These are phyloP conservation scores for Platysteira castanea DNA, from an alignment of 2,113 vertebrate genomes.

Conservation along the genomic window DNA sequence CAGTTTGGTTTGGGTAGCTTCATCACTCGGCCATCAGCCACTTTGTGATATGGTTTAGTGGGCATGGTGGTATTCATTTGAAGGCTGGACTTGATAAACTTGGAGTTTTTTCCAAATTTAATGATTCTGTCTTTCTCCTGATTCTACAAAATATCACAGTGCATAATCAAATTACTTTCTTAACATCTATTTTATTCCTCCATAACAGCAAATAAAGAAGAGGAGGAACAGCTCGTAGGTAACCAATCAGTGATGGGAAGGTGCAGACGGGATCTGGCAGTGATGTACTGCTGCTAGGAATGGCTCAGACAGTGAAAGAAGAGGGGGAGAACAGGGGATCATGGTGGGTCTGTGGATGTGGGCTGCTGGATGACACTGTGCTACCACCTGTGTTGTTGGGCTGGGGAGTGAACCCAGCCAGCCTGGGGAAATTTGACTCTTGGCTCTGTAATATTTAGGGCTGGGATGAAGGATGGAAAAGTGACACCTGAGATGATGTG, in stretches of 20 bases:
- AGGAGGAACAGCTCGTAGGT: background rate
- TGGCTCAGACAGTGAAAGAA: background rate
- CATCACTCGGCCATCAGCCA: background rate
- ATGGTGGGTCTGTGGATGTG: rapidly evolving
- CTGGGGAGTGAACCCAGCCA: background rate
- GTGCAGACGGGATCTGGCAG: background rate
- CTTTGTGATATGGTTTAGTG: background rate
- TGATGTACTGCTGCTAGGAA: background rate
- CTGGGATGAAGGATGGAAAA: background rate
- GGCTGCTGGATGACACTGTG: background rate
- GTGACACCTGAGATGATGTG: background rate
- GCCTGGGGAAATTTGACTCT: background rate
- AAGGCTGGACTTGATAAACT: background rate
- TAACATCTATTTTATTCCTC: background rate
- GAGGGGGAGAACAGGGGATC: rapidly evolving
- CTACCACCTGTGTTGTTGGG: background rate
- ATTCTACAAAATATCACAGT: background rate
- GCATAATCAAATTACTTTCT: background rate
- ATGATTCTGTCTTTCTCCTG: background rate
- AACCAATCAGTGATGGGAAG: background rate
- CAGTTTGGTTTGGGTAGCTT: background rate
- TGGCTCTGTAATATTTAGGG: background rate
- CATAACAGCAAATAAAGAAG: background rate
- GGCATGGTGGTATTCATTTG: background rate
- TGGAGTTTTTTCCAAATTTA: background rate